Conservation (phyloP, 2,888 invertebrate genomes). For the Pyralis farinalis region DNA sequence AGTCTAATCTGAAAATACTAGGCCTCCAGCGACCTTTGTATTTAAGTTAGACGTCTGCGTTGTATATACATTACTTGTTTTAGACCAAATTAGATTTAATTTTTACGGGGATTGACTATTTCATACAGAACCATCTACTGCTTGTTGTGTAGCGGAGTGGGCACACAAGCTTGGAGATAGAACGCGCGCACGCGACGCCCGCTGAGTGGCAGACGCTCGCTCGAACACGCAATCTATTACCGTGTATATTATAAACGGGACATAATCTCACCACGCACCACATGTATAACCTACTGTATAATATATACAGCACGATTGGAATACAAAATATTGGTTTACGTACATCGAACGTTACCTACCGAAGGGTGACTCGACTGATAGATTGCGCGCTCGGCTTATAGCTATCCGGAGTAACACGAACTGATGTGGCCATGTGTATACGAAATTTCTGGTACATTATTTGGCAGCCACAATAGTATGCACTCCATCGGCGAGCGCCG, state of each 20-base stretch:
- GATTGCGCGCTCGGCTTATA: slow-evolving; percentile 9
- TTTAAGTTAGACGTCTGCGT: no score
- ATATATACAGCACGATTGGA: background rate
- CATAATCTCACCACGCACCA: background rate
- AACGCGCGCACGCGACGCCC: slow-evolving; percentile 64
- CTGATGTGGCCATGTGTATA: slow-evolving; percentile 17
- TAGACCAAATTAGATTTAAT: no score
- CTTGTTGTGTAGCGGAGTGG: background rate
- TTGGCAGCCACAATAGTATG: background rate
- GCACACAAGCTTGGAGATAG: slow-evolving; percentile 9
- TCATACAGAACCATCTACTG: background rate
- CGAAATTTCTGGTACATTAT: slow-evolving; percentile 11
- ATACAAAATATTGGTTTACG: background rate
- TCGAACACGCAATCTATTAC: slow-evolving; percentile 17
- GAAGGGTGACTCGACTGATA: background rate
- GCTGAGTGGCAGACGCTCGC: slow-evolving; percentile 52
- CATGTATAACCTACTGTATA: background rate
- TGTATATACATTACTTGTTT: no score
- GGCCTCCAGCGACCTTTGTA: no score
- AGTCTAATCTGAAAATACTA: no score
- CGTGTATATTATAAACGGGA: background rate
- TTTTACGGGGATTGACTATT: no score
- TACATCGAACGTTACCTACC: background rate
- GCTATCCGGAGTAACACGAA: slow-evolving; percentile 17
- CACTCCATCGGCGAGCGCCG: slow-evolving; percentile 40